These are phyloP conservation scores for Megatriorchis doriae DNA, from an alignment of 2,113 vertebrate species.

Conservation along the genomic window DNA sequence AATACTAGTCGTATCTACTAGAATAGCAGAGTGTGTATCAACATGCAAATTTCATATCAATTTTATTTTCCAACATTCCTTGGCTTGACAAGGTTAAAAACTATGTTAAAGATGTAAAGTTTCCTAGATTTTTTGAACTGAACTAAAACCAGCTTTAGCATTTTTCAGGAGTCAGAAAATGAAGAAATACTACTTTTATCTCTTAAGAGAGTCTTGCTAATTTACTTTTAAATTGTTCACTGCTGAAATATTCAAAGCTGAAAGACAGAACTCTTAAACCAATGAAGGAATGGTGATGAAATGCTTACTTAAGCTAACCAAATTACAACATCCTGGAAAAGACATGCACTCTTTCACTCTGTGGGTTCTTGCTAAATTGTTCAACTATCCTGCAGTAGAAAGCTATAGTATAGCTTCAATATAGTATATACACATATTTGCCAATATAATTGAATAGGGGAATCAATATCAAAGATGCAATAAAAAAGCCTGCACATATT, in stretches of 20 bases:
- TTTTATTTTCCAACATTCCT: not conserved
- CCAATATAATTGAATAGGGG: not conserved
- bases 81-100: not conserved
- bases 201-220: not conserved
- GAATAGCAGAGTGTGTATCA: not conserved
- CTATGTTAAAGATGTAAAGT: not conserved
- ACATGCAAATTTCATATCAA: not conserved
- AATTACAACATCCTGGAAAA: not conserved
- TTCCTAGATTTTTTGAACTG: not conserved
- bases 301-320: not conserved
- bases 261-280: not conserved
- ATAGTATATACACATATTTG: not conserved
- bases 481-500: not conserved
- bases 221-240: not conserved
- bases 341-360: not conserved
- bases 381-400: not conserved
- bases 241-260: not conserved
- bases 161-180: not conserved
- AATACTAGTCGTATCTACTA: not conserved
- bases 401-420: not conserved
- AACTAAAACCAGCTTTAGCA: not conserved
- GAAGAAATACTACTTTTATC: not conserved
- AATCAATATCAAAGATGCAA: not conserved
- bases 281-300: not conserved
- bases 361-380: not conserved